Conservation (phyloP, 2,888 invertebrate genomes). For the Syrphus vitripennis region DNA sequence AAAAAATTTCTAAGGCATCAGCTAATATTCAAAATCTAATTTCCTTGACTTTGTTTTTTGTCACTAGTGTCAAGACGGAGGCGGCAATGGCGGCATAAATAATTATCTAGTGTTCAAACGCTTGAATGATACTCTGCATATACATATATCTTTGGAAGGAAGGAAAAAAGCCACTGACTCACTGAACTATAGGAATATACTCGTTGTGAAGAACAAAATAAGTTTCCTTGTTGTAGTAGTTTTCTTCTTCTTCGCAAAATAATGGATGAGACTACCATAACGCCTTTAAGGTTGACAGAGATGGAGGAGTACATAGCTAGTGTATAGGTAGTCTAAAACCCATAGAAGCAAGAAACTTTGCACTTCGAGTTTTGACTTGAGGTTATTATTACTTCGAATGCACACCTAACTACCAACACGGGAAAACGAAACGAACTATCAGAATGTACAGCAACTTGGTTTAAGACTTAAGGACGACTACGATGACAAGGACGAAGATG, state of each 20-base stretch:
- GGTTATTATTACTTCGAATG: conserved; percentile 39
- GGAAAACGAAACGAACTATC: conserved; percentile 24
- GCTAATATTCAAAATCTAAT: not conserved
- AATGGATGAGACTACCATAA: conserved; percentile 22
- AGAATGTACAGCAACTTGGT: conserved; percentile 11
- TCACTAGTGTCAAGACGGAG: not conserved
- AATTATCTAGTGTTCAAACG: conserved; percentile 40
- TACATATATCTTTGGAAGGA: not conserved
- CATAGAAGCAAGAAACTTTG: conserved; percentile 32
- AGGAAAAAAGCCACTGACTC: not conserved
- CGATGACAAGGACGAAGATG: conserved; percentile 7
- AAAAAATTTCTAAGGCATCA: not conserved
- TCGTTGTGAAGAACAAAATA: conserved; percentile 39
- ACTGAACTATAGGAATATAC: not conserved
- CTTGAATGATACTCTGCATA: conserved; percentile 21
- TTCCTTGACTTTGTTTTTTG: not conserved
- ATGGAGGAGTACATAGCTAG: no score
- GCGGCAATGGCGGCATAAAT: conserved; percentile 16
- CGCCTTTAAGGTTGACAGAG: not conserved
- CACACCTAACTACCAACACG: conserved; percentile 20
- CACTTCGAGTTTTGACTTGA: conserved; percentile 49
- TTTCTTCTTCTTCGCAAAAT: conserved; percentile 26
- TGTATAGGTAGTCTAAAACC: not conserved
- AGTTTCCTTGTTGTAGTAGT: conserved; percentile 26
- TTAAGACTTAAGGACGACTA: not conserved